A percentile compares a stretch with the other conserved stretches of the same genome.
Evolutionary conservation across 1,140 invertebrate genomes (phyloP).

Genomic region (Drosophila eugracilis): DNA sequence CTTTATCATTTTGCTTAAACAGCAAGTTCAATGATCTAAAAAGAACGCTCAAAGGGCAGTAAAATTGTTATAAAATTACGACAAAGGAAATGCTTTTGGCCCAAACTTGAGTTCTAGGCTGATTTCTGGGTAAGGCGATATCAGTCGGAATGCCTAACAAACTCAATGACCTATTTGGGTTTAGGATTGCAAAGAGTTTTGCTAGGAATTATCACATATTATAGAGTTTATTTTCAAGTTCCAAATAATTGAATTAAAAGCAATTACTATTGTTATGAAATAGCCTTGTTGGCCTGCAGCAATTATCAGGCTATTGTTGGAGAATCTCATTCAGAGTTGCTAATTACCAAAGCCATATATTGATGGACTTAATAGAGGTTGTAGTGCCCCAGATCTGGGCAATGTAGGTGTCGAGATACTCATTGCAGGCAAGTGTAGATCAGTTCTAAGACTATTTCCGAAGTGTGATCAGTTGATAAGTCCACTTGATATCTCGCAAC

Average conservation of each 20-base stretch:
- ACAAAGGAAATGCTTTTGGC: slow-evolving; percentile 11
- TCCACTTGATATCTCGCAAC: too few species aligned
- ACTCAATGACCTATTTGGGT: too few species aligned
- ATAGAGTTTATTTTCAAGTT: slow-evolving; percentile 10
- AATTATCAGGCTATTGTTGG: slow-evolving; percentile 32
- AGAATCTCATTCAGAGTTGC: slow-evolving; percentile 18
- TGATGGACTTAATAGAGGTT: background rate
- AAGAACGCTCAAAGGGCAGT: slow-evolving; percentile 31
- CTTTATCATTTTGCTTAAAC: slow-evolving; percentile 14
- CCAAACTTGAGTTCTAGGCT: background rate
- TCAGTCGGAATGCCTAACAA: too few species aligned
- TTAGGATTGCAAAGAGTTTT: too few species aligned
- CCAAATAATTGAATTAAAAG: slow-evolving; percentile 11
- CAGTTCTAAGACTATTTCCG: too few species aligned
- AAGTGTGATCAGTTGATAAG: too few species aligned
- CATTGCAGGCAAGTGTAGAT: too few species aligned
- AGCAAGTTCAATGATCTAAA: slow-evolving; percentile 30
- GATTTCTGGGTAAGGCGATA: background rate
- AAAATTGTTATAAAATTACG: too few species aligned
- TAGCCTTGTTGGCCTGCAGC: slow-evolving; percentile 20
- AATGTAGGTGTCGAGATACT: too few species aligned
- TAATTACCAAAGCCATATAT: slow-evolving; percentile 17
- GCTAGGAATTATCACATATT: too few species aligned
- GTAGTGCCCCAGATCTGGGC: background rate
- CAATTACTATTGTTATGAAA: slow-evolving; percentile 21